A percentile compares a stretch with the other conserved stretches of the same genome.
phyloP scores from a whole-genome alignment of 1,140 invertebrate species.

The Drepana arcuata region DNA sequence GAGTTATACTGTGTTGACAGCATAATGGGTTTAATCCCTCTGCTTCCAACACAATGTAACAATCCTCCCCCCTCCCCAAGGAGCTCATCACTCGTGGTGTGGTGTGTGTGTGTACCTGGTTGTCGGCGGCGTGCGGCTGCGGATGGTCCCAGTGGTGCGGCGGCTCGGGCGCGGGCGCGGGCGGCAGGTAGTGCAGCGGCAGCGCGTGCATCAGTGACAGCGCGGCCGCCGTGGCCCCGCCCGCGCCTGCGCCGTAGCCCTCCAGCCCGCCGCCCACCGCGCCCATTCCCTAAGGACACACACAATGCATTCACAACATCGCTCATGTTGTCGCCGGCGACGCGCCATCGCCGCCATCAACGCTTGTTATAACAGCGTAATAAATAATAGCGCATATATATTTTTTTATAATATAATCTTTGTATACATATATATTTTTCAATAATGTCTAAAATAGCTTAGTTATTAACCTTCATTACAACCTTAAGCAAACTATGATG shows the following conservation, averaged over 20 bases:
- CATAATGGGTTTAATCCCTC: no score
- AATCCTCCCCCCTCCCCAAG: no score
- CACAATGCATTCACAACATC: no score
- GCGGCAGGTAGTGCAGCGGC: conserved; percentile 53
- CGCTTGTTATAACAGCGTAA: conserved; percentile 13
- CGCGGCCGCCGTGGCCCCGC: conserved; percentile 41
- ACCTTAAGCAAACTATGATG: no score
- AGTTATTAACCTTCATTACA: no score
- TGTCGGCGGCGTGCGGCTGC: conserved; percentile 37
- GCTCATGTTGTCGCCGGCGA: no score
- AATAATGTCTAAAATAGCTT: no score
- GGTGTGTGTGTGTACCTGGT: conserved; percentile 28
- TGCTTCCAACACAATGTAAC: no score
- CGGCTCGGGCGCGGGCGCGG: conserved; percentile 19
- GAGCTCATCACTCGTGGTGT: no score
- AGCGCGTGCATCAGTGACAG: conserved; percentile 59
- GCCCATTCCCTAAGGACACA: conserved; percentile 13
- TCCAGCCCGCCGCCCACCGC: conserved; percentile 10
- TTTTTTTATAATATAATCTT: no score
- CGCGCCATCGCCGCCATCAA: conserved; percentile 25
- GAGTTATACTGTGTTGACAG: no score
- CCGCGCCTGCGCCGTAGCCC: conserved; percentile 12
- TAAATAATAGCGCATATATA: background rate
- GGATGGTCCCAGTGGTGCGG: conserved; percentile 36
- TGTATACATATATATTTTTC: no score